Evolutionary conservation across 2,888 invertebrate genomes (phyloP).

Genomic region (Eledona agricola): DNA sequence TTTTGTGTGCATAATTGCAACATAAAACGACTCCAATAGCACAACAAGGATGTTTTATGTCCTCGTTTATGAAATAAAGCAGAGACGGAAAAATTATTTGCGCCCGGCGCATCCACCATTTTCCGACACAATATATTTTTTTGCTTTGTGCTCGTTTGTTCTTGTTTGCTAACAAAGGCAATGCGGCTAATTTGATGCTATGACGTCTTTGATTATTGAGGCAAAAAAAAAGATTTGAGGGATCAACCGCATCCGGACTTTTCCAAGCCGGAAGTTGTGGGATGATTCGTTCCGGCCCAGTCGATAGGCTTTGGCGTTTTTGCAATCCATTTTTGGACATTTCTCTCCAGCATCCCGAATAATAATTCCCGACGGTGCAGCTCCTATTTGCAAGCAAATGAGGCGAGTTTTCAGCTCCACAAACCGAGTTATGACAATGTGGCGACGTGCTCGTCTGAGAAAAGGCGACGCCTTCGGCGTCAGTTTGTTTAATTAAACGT

Average conservation of each 20-base stretch:
- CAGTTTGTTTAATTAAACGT: slow-evolving; percentile 4
- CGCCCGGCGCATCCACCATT: too few relatives aligned
- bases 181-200: neutral
- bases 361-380: neutral
- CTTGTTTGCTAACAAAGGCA: too few relatives aligned
- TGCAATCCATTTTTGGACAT: slow-evolving; percentile 7
- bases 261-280: slow-evolving; percentile 14
- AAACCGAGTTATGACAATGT: slow-evolving; percentile 22
- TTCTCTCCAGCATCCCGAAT: too few relatives aligned
- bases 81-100: too few relatives aligned
- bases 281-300: slow-evolving; percentile 9
- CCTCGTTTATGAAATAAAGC: too few relatives aligned
- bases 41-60: too few relatives aligned
- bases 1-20: too few relatives aligned
- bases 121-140: too few relatives aligned
- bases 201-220: slow-evolving; percentile 5
- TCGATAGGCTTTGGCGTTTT: slow-evolving; percentile 6
- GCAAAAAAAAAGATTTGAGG: slow-evolving; percentile 9
- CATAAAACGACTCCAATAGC: too few relatives aligned
- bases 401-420: slow-evolving; percentile 12
- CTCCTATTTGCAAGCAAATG: slow-evolving; percentile 14
- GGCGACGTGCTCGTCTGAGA: neutral
- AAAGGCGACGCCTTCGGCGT: slow-evolving; percentile 4
- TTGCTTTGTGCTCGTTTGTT: too few relatives aligned
- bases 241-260: slow-evolving; percentile 22